These are phyloP conservation scores for Autographa gamma DNA, from an alignment of 2,888 invertebrate genomes.

Conservation along the genomic window DNA sequence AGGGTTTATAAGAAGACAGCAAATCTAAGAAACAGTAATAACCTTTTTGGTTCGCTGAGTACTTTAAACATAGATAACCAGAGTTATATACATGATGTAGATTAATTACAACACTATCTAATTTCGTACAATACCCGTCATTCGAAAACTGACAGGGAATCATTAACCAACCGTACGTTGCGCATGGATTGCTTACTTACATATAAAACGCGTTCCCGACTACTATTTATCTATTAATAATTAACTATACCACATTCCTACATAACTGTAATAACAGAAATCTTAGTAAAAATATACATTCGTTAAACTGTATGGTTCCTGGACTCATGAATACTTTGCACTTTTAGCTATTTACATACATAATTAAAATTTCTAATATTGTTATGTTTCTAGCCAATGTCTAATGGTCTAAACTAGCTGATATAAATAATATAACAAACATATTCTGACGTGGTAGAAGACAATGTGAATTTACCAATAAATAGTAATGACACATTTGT, in stretches of 20 bases:
- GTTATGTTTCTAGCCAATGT: constrained; percentile 25
- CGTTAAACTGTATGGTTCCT: constrained; percentile 8
- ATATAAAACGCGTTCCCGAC: constrained; percentile 16
- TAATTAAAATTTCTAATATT: constrained; percentile 23
- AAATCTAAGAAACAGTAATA: constrained; percentile 26
- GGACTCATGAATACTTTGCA: constrained; percentile 39
- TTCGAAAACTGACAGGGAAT: constrained; percentile 13
- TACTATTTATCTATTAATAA: constrained; percentile 20
- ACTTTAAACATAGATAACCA: constrained; percentile 19
- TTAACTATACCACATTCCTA: constrained; percentile 28
- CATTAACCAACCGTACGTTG: constrained; percentile 8
- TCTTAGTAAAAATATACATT: constrained; percentile 35
- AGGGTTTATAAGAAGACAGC: constrained; percentile 16
- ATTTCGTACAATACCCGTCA: constrained; percentile 22
- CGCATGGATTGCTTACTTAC: constrained; percentile 20
- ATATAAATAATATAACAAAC: constrained; percentile 12
- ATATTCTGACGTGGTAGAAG: not conserved
- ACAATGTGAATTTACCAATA: not conserved
- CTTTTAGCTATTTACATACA: constrained; percentile 45
- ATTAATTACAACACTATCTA: constrained; percentile 32
- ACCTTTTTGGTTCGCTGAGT: constrained; percentile 10
- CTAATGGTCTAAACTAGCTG: constrained; percentile 25
- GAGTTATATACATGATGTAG: constrained; percentile 7
- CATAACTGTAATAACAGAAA: constrained; percentile 28
- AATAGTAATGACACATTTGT: not conserved